These are phyloP conservation scores for Nettapus auritus DNA, from an alignment of 2,113 vertebrate genomes.

Conservation along the genomic window DNA sequence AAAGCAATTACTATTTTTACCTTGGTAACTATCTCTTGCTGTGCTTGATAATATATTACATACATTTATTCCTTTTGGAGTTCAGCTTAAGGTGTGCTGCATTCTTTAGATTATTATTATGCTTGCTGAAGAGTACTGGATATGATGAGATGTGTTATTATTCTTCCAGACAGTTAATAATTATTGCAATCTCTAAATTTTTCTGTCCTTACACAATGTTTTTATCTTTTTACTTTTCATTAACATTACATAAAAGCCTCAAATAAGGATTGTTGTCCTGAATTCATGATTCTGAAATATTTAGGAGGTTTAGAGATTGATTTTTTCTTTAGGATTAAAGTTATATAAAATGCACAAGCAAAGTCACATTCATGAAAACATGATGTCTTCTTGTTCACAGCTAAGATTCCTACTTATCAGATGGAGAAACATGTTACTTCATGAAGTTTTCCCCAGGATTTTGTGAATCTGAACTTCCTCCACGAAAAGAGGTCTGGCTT, in stretches of 20 bases:
- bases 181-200: neutral
- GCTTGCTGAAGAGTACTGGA: neutral
- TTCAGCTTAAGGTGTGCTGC: neutral
- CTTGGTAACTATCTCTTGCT: neutral
- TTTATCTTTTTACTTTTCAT: neutral
- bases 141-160: neutral
- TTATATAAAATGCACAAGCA: neutral
- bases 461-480: neutral
- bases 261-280: neutral
- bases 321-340: neutral
- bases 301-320: neutral
- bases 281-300: neutral
- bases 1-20: slow-evolving; percentile 22
- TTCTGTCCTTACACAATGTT: neutral
- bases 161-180: neutral
- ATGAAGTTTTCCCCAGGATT: neutral
- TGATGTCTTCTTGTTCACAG: fast-evolving
- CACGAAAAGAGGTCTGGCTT: neutral
- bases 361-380: neutral
- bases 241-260: neutral
- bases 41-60: neutral
- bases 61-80: neutral
- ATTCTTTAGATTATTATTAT: neutral
- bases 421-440: neutral
- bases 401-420: neutral